Evolutionary conservation across 2,888 invertebrate genomes (phyloP).

Genomic region (Drosophila greeni): DNA sequence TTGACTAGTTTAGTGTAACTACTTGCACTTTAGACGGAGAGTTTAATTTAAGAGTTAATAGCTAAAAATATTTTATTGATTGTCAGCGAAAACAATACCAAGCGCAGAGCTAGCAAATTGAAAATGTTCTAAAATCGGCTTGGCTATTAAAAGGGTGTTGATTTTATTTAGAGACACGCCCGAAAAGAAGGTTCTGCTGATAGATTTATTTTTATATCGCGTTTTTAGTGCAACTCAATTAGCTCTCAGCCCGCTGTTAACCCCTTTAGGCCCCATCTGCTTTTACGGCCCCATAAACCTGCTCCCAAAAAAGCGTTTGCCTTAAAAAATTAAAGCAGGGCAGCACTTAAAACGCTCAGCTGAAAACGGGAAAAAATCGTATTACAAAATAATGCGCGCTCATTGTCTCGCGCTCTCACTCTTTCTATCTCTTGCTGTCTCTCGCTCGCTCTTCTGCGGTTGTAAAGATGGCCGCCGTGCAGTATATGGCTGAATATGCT

Average conservation of each 20-base stretch:
- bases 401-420: conserved; percentile 29
- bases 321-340: conserved; percentile 69
- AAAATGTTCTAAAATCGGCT: not conserved
- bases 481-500: conserved; percentile 68
- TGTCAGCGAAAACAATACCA: too few relatives aligned
- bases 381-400: conserved; percentile 64
- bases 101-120: not conserved
- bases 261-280: conserved; percentile 32
- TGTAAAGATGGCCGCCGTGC: conserved; percentile 73
- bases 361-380: conserved; percentile 21
- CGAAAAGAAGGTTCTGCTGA: not conserved
- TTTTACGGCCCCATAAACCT: conserved; percentile 36
- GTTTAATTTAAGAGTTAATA: not conserved
- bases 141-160: not conserved
- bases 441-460: conserved; percentile 53
- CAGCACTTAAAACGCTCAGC: conserved; percentile 51
- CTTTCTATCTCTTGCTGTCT: conserved; percentile 32
- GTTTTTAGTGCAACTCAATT: conserved; percentile 33
- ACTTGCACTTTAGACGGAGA: too few relatives aligned
- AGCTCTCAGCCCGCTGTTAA: conserved; percentile 29
- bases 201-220: conserved; percentile 16
- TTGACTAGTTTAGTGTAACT: too few relatives aligned
- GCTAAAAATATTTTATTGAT: not conserved
- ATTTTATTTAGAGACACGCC: not conserved
- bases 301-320: conserved; percentile 44